Base-by-base conservation (phyloP, 2,797 vertebrate species). In the Acestrorhynchus altus region DNA sequence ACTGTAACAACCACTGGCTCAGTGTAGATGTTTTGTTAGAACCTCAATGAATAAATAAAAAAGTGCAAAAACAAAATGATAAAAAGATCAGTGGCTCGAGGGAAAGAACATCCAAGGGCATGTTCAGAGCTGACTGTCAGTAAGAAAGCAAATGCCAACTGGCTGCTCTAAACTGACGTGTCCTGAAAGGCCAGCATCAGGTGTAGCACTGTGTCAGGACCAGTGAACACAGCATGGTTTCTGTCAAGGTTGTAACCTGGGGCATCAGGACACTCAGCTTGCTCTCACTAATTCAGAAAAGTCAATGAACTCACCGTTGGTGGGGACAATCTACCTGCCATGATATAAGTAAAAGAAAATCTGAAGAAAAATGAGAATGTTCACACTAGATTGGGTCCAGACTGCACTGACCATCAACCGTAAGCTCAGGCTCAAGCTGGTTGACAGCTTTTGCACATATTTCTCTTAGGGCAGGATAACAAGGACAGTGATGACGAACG, bases 321-420 rank as follows among this genome's bases (percentile, higher is more conserved):
- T n/a, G 20, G 18, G 40, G 20, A 47, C 15, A 47, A 20, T 8
- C 40, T 54, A 18, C 18, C 44, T 46, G 44, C n/a, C 20, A 5
- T 24, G 12, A 15, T 15, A 78, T 3, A 26, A 6, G 24, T 15
- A 31, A n/a, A 64, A 56, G 22, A 46, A 54, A 52, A 20, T 65
- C 16, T 8, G 39, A 72, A 57, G 54, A 65, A 78, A 77, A 72
- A 78, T 35, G 57, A 10, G 39, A 28, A 26, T 72, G 47, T 66
- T 49, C 22, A 72, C 60, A 39, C 47, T 22, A 56, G 47, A 47
- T 26, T 63, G 67, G 22, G 20, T 54, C 44, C 35, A 16, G 57
- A 77, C 66, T 51, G 46, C 47, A 26, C 31, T 20, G 16, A 24
- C 28, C 51, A 9, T 49, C n/a, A 78, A 59, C 28, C 46, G 8